Conservation (phyloP, 1,140 invertebrate species). For the Aphaenogaster floridana region DNA sequence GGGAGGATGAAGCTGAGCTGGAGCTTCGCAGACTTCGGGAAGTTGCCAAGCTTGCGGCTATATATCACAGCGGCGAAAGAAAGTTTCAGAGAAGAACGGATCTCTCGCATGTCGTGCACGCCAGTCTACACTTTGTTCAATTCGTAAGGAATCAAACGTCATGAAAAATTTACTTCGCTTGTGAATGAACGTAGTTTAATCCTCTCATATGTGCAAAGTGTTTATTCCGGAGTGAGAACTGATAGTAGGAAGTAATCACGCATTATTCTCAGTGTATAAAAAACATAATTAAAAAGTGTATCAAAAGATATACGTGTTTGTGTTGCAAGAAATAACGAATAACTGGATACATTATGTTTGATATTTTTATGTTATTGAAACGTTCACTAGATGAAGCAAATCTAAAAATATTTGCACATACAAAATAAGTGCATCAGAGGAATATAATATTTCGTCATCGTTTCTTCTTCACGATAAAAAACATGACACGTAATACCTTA, state of each 20-base stretch:
- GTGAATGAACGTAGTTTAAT: neutral
- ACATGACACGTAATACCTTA: conserved; percentile 3
- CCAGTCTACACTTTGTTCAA: conserved; percentile 76
- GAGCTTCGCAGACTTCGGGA: conserved; percentile 78
- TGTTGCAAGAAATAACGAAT: neutral
- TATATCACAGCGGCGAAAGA: conserved; percentile 70
- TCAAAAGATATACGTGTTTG: neutral
- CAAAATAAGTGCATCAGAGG: neutral
- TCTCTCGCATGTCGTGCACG: conserved; percentile 80
- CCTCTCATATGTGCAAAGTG: neutral
- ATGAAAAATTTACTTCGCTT: conserved; percentile 16
- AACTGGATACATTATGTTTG: neutral
- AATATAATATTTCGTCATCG: conserved; percentile 19
- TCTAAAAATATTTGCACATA: neutral
- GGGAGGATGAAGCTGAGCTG: neutral
- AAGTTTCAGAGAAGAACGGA: conserved; percentile 78
- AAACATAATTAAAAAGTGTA: conserved; percentile 19
- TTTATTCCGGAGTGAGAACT: neutral
- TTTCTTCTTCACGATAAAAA: conserved; percentile 10
- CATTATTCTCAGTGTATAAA: neutral
- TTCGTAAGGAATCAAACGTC: conserved; percentile 75
- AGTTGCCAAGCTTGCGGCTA: conserved; percentile 79
- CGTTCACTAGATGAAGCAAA: neutral
- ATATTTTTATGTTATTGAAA: neutral
- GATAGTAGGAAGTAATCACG: conserved; percentile 11